Evolutionary conservation across 2,888 invertebrate genomes (phyloP).

Genomic region (Ormyrus labotus): DNA sequence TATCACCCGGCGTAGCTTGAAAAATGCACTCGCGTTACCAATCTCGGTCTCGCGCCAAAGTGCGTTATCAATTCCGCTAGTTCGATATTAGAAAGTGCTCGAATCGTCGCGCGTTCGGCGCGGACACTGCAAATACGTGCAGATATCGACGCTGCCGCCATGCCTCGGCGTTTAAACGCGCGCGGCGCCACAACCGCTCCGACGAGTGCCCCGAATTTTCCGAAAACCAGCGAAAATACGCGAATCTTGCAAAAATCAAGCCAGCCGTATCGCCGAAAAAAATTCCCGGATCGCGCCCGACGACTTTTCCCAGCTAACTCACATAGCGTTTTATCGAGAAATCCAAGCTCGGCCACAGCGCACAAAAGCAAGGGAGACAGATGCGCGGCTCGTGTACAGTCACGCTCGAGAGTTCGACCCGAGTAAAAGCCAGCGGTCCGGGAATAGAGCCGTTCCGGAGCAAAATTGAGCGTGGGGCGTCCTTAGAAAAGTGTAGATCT

Average conservation of each 20-base stretch:
- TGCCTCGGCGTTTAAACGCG: conserved; percentile 21
- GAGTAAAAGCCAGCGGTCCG: conserved; percentile 7
- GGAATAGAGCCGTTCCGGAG: conserved; percentile 60
- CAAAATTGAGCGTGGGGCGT: conserved; percentile 69
- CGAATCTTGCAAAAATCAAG: neutral
- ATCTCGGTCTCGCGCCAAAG: neutral
- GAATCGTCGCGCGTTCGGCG: too few species aligned
- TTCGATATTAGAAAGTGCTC: too few species aligned
- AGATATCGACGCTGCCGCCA: too few species aligned
- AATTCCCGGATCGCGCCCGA: neutral
- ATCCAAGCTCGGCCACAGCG: neutral
- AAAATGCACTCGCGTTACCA: neutral
- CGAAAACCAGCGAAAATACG: neutral
- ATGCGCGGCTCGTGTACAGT: conserved; percentile 61
- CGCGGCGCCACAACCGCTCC: conserved; percentile 37
- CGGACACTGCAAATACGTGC: too few species aligned
- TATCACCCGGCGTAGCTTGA: neutral
- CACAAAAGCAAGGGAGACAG: conserved; percentile 57
- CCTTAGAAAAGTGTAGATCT: conserved; percentile 65
- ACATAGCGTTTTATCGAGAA: conserved; percentile 31
- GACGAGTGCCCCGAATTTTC: neutral
- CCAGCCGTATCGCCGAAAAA: neutral
- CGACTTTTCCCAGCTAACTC: neutral
- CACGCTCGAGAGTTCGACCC: conserved; percentile 52
- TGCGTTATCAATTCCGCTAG: neutral